Evolutionary conservation across 2,797 vertebrate species (phyloP).

Genomic region (Eutrigla gurnardus): DNA sequence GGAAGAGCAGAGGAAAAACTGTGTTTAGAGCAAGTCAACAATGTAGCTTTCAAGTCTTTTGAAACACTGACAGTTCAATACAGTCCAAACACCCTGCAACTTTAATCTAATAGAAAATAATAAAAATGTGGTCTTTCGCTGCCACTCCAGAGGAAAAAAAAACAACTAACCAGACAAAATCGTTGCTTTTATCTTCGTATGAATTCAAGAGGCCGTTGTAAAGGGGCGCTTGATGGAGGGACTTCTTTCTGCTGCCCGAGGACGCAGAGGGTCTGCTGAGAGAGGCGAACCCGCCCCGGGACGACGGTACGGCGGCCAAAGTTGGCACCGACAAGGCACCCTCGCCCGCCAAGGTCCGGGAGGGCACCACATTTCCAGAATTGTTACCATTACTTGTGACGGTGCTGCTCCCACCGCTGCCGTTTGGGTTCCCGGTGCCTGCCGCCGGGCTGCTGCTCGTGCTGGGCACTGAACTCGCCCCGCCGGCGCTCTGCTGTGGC

Average conservation of each 20-base stretch:
- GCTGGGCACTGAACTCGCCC: slow-evolving; percentile 80
- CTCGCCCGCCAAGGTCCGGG: slow-evolving; percentile 74
- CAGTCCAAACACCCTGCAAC: neutral
- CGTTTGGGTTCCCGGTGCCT: slow-evolving; percentile 54
- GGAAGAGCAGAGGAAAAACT: slow-evolving; percentile 61
- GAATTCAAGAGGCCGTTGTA: slow-evolving; percentile 97
- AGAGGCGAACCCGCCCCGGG: slow-evolving; percentile 71
- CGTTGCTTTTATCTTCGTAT: slow-evolving; percentile 99
- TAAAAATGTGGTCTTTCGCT: too few relatives aligned
- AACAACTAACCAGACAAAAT: slow-evolving; percentile 94
- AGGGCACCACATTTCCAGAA: slow-evolving; percentile 78
- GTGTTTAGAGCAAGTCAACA: slow-evolving; percentile 2
- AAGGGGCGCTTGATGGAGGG: slow-evolving; percentile 87
- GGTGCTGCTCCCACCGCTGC: slow-evolving; percentile 71
- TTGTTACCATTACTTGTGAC: slow-evolving; percentile 77
- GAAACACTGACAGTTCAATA: neutral
- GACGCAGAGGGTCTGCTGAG: slow-evolving; percentile 78
- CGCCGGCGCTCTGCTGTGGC: slow-evolving; percentile 75
- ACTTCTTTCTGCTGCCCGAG: slow-evolving; percentile 88
- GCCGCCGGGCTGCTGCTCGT: slow-evolving; percentile 78
- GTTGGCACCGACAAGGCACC: slow-evolving; percentile 65
- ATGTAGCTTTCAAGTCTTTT: slow-evolving; percentile 4
- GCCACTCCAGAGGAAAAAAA: too few relatives aligned
- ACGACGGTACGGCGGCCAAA: slow-evolving; percentile 69
- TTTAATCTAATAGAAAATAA: neutral